Conservation (phyloP, 2,888 invertebrate genomes). For the Bursaphelenchus okinawaensis region DNA sequence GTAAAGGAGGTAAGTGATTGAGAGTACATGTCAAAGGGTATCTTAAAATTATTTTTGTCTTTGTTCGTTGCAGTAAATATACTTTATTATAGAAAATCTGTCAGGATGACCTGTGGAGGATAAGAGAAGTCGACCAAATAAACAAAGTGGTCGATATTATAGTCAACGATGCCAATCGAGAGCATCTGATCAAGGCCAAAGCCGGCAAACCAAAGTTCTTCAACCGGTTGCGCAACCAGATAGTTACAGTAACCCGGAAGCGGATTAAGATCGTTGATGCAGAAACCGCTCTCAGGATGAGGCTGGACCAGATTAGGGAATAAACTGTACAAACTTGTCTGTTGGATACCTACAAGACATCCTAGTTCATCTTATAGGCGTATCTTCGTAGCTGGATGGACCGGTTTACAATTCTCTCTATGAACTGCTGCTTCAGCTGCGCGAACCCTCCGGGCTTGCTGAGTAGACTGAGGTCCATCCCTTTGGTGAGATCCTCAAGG, state of each 20-base stretch:
- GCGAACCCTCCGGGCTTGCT: constrained; percentile 49
- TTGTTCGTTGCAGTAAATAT: neutral
- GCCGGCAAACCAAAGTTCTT: constrained; percentile 27
- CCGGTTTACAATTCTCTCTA: constrained; percentile 45
- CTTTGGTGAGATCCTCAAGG: constrained; percentile 45
- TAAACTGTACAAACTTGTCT: no score
- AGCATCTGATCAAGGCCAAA: constrained; percentile 19
- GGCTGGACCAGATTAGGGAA: neutral
- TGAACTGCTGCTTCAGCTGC: constrained; percentile 44
- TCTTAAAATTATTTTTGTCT: constrained; percentile 13
- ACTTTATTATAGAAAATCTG: constrained; percentile 20
- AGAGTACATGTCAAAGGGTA: neutral
- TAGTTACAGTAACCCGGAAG: constrained; percentile 32
- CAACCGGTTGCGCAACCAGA: constrained; percentile 34
- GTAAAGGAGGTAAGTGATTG: neutral
- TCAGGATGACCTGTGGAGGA: constrained; percentile 26
- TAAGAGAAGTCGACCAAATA: constrained; percentile 10
- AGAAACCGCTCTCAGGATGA: constrained; percentile 11
- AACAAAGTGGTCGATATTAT: constrained; percentile 3
- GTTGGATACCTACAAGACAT: no score
- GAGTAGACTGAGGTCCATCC: constrained; percentile 47
- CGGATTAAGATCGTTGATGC: constrained; percentile 39
- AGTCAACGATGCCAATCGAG: constrained; percentile 11
- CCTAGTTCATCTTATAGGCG: neutral
- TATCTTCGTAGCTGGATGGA: constrained; percentile 9